Conservation (phyloP, 2,113 vertebrate genomes). For the Penelope pileata region DNA sequence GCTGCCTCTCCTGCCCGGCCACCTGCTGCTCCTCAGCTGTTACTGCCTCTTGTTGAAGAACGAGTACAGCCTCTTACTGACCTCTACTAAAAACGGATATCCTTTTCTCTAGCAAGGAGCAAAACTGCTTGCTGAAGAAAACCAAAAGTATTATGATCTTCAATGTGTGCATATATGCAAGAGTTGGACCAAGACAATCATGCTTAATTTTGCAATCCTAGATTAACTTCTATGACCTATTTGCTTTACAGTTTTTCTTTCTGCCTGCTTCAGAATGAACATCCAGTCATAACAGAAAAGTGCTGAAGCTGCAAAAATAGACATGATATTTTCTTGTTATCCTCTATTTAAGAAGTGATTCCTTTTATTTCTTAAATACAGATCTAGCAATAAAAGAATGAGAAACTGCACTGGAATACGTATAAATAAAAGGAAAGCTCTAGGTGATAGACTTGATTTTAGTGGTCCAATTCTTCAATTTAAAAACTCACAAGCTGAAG, state of each 20-base stretch:
- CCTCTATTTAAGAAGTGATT: background rate
- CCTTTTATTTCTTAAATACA: background rate
- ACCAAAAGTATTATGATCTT: constrained; percentile 11
- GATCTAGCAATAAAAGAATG: background rate
- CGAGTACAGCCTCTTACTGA: background rate
- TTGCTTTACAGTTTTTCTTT: background rate
- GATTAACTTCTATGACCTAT: constrained; percentile 20
- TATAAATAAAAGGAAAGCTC: background rate
- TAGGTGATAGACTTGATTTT: background rate
- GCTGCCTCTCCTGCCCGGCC: background rate
- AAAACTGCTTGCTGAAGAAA: background rate
- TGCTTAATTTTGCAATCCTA: background rate
- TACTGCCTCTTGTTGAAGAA: background rate
- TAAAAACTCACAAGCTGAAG: background rate
- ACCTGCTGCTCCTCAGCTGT: accelerated
- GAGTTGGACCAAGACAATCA: background rate
- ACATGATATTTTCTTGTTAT: background rate
- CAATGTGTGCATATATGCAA: background rate
- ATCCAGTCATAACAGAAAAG: background rate
- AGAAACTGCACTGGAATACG: background rate
- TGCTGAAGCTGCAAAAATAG: background rate
- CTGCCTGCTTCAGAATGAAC: background rate
- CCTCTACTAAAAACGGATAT: background rate
- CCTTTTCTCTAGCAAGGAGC: background rate
- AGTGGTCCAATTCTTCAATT: background rate